A percentile compares a stretch with the other conserved stretches of the same genome.
phyloP scores from a whole-genome alignment of 2,888 invertebrate genomes.

The Campoplex capitator region DNA sequence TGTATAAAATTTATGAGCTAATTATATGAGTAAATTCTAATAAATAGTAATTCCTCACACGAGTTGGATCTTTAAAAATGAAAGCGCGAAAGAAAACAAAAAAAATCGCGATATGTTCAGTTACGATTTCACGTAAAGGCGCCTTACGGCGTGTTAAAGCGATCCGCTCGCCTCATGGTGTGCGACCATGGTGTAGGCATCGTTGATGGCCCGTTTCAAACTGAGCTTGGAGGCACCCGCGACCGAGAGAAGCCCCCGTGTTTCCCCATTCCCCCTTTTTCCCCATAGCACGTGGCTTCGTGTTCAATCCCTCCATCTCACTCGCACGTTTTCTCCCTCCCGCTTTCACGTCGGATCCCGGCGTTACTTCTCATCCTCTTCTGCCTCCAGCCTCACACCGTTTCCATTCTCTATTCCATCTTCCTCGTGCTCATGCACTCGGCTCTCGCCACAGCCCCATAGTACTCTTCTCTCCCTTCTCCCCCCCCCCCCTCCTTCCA shows the following conservation, averaged over 20 bases:
- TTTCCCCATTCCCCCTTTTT: conserved; percentile 78
- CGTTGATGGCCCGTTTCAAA: conserved; percentile 83
- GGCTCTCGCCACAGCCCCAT: conserved; percentile 65
- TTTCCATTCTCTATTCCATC: conserved; percentile 40
- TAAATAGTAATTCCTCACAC: not conserved
- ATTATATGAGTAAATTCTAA: not conserved
- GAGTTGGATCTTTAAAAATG: not conserved
- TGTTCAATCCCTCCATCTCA: conserved; percentile 64
- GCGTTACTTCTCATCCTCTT: conserved; percentile 58
- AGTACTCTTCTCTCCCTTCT: conserved; percentile 47
- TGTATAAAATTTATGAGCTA: not conserved
- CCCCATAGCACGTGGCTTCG: conserved; percentile 83
- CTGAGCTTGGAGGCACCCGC: conserved; percentile 76
- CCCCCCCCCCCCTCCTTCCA: conserved; percentile 35
- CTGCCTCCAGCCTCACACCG: conserved; percentile 42
- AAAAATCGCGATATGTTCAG: conserved; percentile 5
- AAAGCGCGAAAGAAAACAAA: not conserved
- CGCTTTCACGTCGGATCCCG: conserved; percentile 60
- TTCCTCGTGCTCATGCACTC: conserved; percentile 55
- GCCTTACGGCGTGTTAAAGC: conserved; percentile 41
- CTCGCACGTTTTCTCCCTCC: conserved; percentile 59
- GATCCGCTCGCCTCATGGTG: conserved; percentile 75
- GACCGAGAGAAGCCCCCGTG: conserved; percentile 70
- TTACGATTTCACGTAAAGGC: conserved; percentile 9
- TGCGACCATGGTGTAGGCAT: conserved; percentile 81